These are phyloP conservation scores for Cheirogaleus medius DNA, from an alignment of 2,113 vertebrate species.

Conservation along the genomic window DNA sequence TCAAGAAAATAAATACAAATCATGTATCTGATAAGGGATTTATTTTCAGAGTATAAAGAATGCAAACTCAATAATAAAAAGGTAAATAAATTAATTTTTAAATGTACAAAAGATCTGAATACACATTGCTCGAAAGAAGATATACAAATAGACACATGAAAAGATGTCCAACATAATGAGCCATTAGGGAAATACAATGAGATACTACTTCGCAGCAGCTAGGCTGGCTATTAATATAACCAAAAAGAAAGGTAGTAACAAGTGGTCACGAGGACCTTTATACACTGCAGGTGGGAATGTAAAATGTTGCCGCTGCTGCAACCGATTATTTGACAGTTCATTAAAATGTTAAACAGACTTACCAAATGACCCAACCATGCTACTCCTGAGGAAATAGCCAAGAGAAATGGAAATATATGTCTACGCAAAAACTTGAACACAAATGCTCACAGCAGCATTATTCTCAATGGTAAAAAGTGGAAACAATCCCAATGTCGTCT, in stretches of 20 bases:
- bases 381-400: neutral
- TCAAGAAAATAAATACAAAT: neutral
- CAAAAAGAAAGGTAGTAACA: neutral
- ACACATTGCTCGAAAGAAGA: constrained; percentile 21
- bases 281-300: neutral
- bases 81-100: neutral
- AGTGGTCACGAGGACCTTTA: neutral
- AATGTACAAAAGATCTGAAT: neutral
- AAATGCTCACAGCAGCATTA: neutral
- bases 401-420: neutral
- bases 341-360: neutral
- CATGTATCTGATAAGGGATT: neutral
- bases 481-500: neutral
- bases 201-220: neutral
- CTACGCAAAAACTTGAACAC: neutral
- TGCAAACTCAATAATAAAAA: neutral
- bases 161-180: neutral
- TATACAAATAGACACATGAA: neutral
- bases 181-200: neutral
- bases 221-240: neutral
- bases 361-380: neutral
- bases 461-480: neutral
- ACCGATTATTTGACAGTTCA: neutral
- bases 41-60: neutral
- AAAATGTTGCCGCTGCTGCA: neutral